Percentiles rank a stretch among this genome's conserved stretches.
Conservation (phyloP, 1,140 invertebrate genomes). For the Drosophila lini region DNA sequence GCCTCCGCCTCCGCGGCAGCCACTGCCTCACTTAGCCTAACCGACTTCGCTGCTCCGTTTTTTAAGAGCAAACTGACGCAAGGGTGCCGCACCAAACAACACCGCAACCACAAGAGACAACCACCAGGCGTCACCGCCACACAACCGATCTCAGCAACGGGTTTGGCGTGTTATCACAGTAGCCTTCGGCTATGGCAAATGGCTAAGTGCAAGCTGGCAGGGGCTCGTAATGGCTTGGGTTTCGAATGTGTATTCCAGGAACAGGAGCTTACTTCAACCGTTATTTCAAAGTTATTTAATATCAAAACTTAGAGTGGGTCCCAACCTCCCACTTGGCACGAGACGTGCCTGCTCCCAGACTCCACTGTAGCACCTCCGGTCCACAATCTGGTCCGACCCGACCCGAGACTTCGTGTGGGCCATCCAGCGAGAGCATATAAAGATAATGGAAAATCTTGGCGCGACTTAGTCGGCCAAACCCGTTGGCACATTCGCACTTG, state of each 20-base stretch:
- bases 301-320: not conserved
- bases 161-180: conserved; percentile 70
- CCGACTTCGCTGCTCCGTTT: conserved; percentile 48
- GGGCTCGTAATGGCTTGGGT: conserved; percentile 19
- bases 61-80: conserved; percentile 80
- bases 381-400: conserved; percentile 27
- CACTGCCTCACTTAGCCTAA: conserved; percentile 61
- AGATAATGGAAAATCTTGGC: conserved; percentile 74
- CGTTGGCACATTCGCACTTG: conserved; percentile 65
- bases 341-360: not conserved
- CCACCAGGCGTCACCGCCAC: conserved; percentile 34
- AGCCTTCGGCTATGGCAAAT: not conserved
- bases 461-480: conserved; percentile 46
- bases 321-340: not conserved
- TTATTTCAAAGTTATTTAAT: no score
- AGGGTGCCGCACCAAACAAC: conserved; percentile 55
- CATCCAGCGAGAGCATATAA: conserved; percentile 47
- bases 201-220: conserved; percentile 1
- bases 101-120: conserved; percentile 28
- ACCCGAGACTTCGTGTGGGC: conserved; percentile 26
- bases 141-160: conserved; percentile 57
- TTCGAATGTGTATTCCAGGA: not conserved
- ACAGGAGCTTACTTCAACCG: not conserved
- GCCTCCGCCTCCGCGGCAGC: conserved; percentile 9
- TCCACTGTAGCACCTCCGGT: conserved; percentile 20